Percentiles rank a stretch among this genome's conserved stretches.
Conservation (phyloP, 2,113 vertebrate species). For the Pomatostomus ruficeps region DNA sequence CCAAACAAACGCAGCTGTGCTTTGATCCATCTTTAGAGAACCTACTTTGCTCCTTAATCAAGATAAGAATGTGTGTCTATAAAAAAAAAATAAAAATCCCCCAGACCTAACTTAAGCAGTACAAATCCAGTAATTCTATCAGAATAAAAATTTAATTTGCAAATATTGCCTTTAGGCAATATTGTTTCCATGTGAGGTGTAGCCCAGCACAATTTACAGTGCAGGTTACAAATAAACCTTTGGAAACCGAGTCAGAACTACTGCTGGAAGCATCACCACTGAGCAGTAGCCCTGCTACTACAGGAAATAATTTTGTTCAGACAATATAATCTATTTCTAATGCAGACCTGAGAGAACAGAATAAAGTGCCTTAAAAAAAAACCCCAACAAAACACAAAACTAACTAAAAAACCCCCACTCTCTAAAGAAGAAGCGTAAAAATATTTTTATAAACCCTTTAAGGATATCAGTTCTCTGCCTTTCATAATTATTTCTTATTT, state of each 20-base stretch:
- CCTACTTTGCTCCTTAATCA: neutral
- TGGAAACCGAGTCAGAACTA: neutral
- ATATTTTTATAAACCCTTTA: neutral
- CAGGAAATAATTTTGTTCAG: neutral
- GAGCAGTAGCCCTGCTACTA: neutral
- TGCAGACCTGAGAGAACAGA: neutral
- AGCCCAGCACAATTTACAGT: neutral
- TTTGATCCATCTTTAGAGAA: neutral
- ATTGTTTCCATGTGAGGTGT: neutral
- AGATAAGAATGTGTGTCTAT: neutral
- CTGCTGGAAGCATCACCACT: neutral
- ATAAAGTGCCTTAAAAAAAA: neutral
- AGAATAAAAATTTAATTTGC: neutral
- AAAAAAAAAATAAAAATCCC: neutral
- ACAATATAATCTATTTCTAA: neutral
- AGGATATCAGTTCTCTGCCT: neutral
- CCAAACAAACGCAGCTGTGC: neutral
- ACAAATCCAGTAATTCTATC: neutral
- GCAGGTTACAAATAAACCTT: neutral
- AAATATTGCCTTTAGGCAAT: neutral
- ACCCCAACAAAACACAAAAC: neutral
- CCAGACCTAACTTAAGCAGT: neutral
- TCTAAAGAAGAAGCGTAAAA: neutral
- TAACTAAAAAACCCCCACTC: neutral
- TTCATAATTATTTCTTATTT: neutral